Percentiles rank a stretch among this genome's conserved stretches.
phyloP scores from a whole-genome alignment of 2,797 vertebrate species.

The Carcharodon carcharias region DNA sequence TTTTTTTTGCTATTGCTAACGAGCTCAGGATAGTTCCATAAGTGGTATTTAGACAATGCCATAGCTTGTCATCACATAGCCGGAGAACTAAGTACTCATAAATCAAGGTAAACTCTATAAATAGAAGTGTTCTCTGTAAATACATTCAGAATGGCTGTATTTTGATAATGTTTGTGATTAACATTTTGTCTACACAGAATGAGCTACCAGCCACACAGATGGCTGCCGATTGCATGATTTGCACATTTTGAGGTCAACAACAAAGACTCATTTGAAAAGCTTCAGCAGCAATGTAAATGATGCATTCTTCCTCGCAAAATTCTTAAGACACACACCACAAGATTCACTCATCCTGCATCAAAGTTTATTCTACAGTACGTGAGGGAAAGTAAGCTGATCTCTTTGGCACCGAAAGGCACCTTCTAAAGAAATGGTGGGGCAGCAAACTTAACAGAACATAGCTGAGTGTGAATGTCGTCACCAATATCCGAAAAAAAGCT shows the following conservation, averaged over 20 bases:
- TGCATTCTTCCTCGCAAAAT: not conserved
- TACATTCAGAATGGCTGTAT: not conserved
- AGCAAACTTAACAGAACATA: not conserved
- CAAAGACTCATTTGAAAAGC: not conserved
- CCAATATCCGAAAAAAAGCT: not conserved
- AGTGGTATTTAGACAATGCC: not conserved
- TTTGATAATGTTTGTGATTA: not conserved
- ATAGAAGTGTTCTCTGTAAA: not conserved
- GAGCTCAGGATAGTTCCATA: not conserved
- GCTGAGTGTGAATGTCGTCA: not conserved
- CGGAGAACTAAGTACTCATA: not conserved
- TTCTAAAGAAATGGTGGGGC: not conserved
- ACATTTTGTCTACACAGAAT: not conserved
- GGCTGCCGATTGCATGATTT: not conserved
- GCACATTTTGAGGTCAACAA: not conserved
- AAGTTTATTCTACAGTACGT: not conserved
- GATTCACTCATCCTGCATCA: not conserved
- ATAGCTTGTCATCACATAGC: not conserved
- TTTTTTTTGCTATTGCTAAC: not conserved
- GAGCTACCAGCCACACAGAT: not conserved
- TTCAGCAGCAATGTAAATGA: not conserved
- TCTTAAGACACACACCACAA: not conserved
- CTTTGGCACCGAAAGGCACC: not conserved
- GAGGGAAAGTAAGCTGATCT: not conserved
- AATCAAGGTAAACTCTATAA: not conserved